These are phyloP conservation scores for Hoplostethus mediterraneus DNA, from an alignment of 2,797 vertebrate species.

Conservation along the genomic window DNA sequence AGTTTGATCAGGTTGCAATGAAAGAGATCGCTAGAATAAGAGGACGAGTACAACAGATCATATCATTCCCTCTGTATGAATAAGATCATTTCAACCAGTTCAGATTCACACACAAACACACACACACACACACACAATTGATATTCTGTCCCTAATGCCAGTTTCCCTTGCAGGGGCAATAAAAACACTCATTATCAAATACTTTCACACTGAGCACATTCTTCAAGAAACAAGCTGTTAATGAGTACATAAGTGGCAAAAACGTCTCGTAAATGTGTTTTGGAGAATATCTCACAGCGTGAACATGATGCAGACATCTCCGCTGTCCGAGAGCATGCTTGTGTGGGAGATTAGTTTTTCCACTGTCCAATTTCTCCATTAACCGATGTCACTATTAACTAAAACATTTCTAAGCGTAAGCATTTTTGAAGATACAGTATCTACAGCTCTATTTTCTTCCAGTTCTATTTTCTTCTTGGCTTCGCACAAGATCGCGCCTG, in stretches of 20 bases:
- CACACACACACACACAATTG: background rate
- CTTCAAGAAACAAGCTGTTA: constrained; percentile 42
- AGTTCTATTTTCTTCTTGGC: too few species aligned
- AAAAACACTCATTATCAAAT: constrained; percentile 38
- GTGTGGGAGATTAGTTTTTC: constrained; percentile 1
- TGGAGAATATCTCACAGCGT: constrained; percentile 8
- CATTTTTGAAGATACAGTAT: too few species aligned
- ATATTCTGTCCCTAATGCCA: constrained; percentile 12
- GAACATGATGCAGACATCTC: constrained; percentile 7
- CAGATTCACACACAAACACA: background rate
- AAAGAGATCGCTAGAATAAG: constrained; percentile 44
- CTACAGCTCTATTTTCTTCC: too few species aligned
- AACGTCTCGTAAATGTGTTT: constrained; percentile 16
- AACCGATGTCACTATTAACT: too few species aligned
- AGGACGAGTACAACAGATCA: constrained; percentile 1
- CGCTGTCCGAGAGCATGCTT: background rate
- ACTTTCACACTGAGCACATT: constrained; percentile 42
- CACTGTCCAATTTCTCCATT: constrained; percentile 1
- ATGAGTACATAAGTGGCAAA: constrained; percentile 38
- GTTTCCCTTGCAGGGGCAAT: constrained; percentile 19
- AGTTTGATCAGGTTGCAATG: constrained; percentile 36
- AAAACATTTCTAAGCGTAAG: too few species aligned
- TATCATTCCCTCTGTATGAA: background rate
- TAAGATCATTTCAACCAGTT: background rate
- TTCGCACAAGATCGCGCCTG: too few species aligned